Base-by-base conservation (phyloP, 2,113 vertebrate genomes). In the Craseonycteris thonglongyai region DNA sequence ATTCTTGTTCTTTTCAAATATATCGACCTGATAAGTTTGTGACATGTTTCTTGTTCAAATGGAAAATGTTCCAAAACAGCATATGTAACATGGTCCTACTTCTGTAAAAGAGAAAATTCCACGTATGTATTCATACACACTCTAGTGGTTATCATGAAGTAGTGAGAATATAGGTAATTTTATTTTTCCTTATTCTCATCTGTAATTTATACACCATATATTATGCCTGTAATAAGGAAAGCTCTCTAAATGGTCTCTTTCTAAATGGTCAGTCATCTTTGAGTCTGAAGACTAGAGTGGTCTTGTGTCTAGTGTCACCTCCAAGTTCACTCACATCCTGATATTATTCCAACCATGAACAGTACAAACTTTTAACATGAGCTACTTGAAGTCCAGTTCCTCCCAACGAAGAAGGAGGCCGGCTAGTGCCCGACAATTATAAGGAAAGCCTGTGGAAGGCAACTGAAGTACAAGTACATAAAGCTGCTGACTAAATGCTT, bases 21-120 rank as follows among this genome's bases (percentile, higher is more conserved):
- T 42, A 22, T 6, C 51, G 82, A 85, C 72, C 38, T 74, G 28
- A 72, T 63, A 42, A 74, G 35, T 38, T 51, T 16, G 12, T 15
- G n/a, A 63, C 5, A 49, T 0, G 5, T 2, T n/a, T n/a, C n/a
- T n/a, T 0, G 5, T 28, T 87, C 30, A 18, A 33, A 35, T 15
- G 66, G 28, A 21, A 38, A 35, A 45, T 0, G 16, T 38, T 30
- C 33, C 40, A 24, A n/a, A 54, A 38, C 66, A 81, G 24, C 54
- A 28, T 6, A 11, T 71, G 13, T 16, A 11, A 68, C 15, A 21
- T 0, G 12, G 58, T n/a, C 45, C 65, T 85, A 2, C 6, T 66
- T 71, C 45, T 47, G 33, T 12, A 26, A 38, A 51, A 68, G 63
- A n/a, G 33, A 47, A 54, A 68, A 16, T 16, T 74, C 51, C 68